These are phyloP conservation scores for Lasioglossum baleicum DNA, from an alignment of 1,140 invertebrate species.

Conservation along the genomic window DNA sequence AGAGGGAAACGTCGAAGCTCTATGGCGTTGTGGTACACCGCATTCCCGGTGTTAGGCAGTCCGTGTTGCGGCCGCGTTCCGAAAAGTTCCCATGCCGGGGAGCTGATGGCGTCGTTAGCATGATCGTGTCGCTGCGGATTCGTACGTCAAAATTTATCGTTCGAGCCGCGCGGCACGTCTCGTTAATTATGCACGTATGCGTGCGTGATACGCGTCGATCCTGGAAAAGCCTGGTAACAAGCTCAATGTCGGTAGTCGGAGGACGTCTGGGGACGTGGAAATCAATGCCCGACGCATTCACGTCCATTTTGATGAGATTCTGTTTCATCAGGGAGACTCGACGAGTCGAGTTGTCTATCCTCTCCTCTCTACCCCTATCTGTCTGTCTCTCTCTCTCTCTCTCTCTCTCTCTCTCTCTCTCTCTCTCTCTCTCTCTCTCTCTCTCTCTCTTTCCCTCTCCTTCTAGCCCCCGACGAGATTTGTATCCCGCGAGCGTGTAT, in stretches of 20 bases:
- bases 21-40: constrained; percentile 54
- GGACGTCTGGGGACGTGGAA: constrained; percentile 40
- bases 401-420: not conserved
- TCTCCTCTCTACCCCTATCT: not conserved
- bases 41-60: constrained; percentile 60
- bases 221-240: constrained; percentile 52
- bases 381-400: not conserved
- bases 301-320: constrained; percentile 58
- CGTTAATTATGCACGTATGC: constrained; percentile 69
- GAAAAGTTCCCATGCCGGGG: constrained; percentile 55
- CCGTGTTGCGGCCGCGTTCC: constrained; percentile 66
- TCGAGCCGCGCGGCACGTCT: constrained; percentile 50
- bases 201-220: constrained; percentile 50
- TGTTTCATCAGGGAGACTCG: constrained; percentile 35
- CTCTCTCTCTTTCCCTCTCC: not conserved
- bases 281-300: constrained; percentile 54
- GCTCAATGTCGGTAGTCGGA: constrained; percentile 12
- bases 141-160: constrained; percentile 68
- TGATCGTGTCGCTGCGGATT: constrained; percentile 62
- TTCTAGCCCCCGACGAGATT: not conserved
- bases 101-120: constrained; percentile 52
- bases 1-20: constrained; percentile 42
- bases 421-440: not conserved
- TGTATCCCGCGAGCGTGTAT: not conserved
- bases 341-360: not conserved